Evolutionary conservation across 2,113 vertebrate species (phyloP), one percentile per base, ranked within the genome.

Genomic region (Tichodroma muraria): DNA sequence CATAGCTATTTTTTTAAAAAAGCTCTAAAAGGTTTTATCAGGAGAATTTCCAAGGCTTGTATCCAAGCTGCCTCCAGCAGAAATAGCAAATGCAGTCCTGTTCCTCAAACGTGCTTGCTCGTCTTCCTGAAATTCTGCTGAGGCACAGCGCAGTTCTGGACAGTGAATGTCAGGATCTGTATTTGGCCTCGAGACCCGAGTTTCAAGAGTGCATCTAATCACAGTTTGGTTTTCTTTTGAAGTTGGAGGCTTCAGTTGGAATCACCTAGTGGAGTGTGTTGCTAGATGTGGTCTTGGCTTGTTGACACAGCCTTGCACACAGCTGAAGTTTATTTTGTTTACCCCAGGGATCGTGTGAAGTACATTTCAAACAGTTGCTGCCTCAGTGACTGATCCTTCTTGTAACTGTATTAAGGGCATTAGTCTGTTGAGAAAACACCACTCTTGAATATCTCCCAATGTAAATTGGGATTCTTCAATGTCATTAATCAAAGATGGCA

Each of bases 121-220:
- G 98, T 98, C 98, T 98, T 98, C 98, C 98, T 98, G 95, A 97
- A 97, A 82, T 96, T 97, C 96, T 98, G 96, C 98, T 97, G 92
- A 97, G 96, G 96, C 97, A 86, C 97, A 95, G 85, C 96, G 94
- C 97, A 88, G 44, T 90, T 95, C 70, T 52, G 94, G 97, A 91
- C 92, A 60, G n/a, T 91, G 88, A 96, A 97, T 88, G 93, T 97
- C 96, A 91, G 95, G 90, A 96, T 98, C 97, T 97, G 96, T 95
- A 66, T 93, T 94, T 96, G 93, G 95, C 97, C 96, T 97, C 91
- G 93, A 96, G 95, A 97, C 93, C 97, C 83, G 97, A 97, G 97
- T 97, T 98, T 97, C 93, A 90, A 97, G 95, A 97, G 94, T 77
- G 91, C 94, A 75, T 96, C 94, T 91, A 95, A 97, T 96, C 88